Conservation (phyloP, 2,113 vertebrate genomes). For the Chionodraco myersi region DNA sequence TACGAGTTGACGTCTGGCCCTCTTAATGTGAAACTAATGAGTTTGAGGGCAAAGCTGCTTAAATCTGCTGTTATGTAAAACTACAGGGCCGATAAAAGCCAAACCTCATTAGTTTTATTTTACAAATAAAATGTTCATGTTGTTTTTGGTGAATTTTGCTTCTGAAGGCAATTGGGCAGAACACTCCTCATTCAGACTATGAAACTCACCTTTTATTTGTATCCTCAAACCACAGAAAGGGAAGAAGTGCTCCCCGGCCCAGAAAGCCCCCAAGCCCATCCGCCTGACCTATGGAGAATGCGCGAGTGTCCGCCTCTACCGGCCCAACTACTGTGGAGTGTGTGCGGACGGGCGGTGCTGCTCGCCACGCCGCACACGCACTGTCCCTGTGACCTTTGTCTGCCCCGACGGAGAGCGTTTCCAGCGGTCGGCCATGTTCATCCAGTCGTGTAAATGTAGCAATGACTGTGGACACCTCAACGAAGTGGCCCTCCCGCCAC, state of each 20-base stretch:
- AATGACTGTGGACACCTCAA: constrained; percentile 81
- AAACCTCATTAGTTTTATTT: constrained; percentile 7
- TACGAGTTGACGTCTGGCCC: constrained; percentile 21
- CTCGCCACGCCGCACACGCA: constrained; percentile 82
- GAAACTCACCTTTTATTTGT: constrained; percentile 13
- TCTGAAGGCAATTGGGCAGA: neutral
- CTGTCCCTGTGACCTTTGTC: constrained; percentile 79
- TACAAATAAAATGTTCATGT: neutral
- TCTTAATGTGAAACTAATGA: constrained; percentile 50
- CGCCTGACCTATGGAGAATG: constrained; percentile 83
- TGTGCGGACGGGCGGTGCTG: constrained; percentile 85
- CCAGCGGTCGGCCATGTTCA: constrained; percentile 83
- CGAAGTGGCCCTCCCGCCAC: constrained; percentile 78
- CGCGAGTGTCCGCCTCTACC: constrained; percentile 79
- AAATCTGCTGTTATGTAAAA: constrained; percentile 39
- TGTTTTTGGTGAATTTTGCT: neutral
- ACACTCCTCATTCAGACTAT: neutral
- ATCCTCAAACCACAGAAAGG: constrained; percentile 71
- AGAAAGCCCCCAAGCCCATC: constrained; percentile 76
- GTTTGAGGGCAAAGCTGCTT: constrained; percentile 42
- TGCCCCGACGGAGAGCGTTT: constrained; percentile 82
- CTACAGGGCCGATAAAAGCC: constrained; percentile 1
- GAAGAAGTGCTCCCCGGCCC: constrained; percentile 81
- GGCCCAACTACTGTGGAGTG: constrained; percentile 83
- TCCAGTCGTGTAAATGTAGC: constrained; percentile 86